Conservation (phyloP, 2,888 invertebrate genomes). For the Cactoblastis cactorum region DNA sequence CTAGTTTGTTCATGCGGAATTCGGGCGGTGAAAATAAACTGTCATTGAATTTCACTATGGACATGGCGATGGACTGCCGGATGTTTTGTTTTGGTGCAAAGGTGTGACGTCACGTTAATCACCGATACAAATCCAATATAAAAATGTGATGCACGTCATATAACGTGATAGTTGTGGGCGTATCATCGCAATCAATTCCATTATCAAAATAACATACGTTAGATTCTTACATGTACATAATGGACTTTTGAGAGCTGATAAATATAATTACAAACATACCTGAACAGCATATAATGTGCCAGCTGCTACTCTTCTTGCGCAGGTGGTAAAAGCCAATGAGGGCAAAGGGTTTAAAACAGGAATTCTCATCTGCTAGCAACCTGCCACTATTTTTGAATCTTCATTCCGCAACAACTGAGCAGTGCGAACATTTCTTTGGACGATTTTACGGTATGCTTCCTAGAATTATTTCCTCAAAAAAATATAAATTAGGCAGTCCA, state of each 20-base stretch:
- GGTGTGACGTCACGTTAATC: constrained; percentile 3
- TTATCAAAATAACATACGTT: neutral
- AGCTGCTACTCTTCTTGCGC: no score
- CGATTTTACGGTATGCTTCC: no score
- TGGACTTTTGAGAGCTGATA: neutral
- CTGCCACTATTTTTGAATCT: no score
- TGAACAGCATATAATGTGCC: neutral
- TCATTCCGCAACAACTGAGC: no score
- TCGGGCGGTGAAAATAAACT: constrained; percentile 18
- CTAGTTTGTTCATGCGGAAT: constrained; percentile 29
- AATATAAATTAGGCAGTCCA: no score
- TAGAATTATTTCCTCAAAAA: no score
- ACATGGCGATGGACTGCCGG: constrained; percentile 14
- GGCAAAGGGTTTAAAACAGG: no score
- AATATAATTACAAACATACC: neutral
- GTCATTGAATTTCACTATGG: constrained; percentile 18
- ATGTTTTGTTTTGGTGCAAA: constrained; percentile 14
- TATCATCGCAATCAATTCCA: neutral
- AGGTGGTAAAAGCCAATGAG: no score
- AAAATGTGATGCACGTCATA: constrained; percentile 6
- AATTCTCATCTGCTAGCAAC: no score
- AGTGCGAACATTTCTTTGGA: no score
- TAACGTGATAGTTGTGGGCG: constrained; percentile 4
- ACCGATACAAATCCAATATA: constrained; percentile 4
- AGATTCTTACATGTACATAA: neutral